Base-by-base conservation (phyloP, 2,113 vertebrate species). In the Chrysochloris asiatica region DNA sequence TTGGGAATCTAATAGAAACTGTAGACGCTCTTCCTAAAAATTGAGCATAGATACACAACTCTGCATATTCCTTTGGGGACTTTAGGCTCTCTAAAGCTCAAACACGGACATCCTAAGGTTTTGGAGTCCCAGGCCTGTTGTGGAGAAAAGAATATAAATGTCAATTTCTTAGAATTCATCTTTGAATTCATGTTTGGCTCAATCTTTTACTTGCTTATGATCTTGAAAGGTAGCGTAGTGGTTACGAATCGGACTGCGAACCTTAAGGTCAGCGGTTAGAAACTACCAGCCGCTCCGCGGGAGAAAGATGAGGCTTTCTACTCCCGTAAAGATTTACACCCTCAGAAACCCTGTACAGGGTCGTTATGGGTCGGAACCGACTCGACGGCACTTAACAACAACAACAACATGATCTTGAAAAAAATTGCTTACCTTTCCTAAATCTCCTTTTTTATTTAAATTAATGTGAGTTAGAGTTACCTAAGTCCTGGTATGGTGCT, bases 31-130 rank as follows among this genome's bases (percentile, higher is more conserved):
- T 17, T 73, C 71, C 87, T 22, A 22, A 8, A 76, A 71, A 83
- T 33, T 28, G 4, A 50, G 45, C 8, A 1, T 30, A 1, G 0
- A 4, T 38, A 8, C 8, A 3, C 1, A 2, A 63, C 10, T 16
- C 13, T 36, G 26, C 30, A 0, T 3, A 26, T 4, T 8, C 72
- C 78, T 79, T 26, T 4, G 2, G 38, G 47, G 83, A 36, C 11
- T 24, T 2, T 3, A 2, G 50, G 14, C 67, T 69, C 38, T 50
- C 56, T 71, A 16, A 73, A 14, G 6, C n/a, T 24, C 82, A 48
- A 1, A 24, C 4, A 47, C 54, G 43, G 12, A 14, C 28, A 22
- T 26, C 33, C 33, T 9, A 36, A 16, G n/a, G 21, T 3, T 45
- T n/a, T 87, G 30, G 30, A 63, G 24, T 36, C 19, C 38, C 30